Evolutionary conservation across 2,113 vertebrate genomes (phyloP).

Genomic region (Cyanoderma ruficeps): DNA sequence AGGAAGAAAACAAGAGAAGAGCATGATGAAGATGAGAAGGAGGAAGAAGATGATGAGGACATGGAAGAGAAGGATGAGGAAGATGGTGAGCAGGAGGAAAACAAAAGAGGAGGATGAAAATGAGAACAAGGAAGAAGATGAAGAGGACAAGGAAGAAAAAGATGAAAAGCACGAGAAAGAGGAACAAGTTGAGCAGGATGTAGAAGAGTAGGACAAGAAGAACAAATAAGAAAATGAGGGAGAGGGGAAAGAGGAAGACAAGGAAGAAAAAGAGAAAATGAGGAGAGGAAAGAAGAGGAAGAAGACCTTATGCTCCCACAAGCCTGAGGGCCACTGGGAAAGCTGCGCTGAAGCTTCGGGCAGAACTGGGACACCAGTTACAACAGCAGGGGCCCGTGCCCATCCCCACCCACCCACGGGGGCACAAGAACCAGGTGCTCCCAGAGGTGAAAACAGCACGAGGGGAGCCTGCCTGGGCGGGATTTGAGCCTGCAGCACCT

Average conservation of each 20-base stretch:
- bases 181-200: background rate
- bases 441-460: rapidly evolving
- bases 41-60: rapidly evolving
- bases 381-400: rapidly evolving
- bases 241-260: background rate
- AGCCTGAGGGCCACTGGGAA: background rate
- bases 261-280: background rate
- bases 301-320: background rate
- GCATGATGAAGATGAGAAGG: rapidly evolving
- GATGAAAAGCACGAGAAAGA: background rate
- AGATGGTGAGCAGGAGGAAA: background rate
- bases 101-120: background rate
- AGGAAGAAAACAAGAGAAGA: background rate
- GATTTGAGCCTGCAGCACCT: rapidly evolving
- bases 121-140: rapidly evolving
- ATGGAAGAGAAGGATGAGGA: rapidly evolving
- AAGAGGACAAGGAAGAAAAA: rapidly evolving
- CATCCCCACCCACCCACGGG: rapidly evolving
- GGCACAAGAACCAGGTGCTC: rapidly evolving
- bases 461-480: rapidly evolving
- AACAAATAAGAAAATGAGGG: background rate
- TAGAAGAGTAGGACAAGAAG: background rate
- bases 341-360: background rate
- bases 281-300: background rate
- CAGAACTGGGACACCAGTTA: background rate